Evolutionary conservation across 2,113 vertebrate species (phyloP).

Genomic region (Cyprinodon variegatus): DNA sequence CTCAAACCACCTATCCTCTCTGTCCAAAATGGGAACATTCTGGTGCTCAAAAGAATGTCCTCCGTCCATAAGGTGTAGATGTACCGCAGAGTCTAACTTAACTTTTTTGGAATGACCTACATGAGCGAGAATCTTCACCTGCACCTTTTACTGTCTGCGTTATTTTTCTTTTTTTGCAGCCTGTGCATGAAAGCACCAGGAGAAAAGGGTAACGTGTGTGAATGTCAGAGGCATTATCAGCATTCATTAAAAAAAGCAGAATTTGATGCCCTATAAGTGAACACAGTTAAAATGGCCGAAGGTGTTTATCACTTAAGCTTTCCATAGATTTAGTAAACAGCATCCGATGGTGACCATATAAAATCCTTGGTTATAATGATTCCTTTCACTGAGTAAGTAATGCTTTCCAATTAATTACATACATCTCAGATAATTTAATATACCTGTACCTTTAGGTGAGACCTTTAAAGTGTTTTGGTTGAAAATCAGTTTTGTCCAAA

Average conservation of each 20-base stretch:
- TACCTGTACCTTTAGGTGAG: background rate
- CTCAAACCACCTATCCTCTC: no score
- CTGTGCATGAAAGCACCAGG: background rate
- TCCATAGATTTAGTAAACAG: background rate
- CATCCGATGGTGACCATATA: background rate
- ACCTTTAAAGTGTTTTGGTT: background rate
- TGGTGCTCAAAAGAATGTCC: no score
- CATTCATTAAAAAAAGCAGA: background rate
- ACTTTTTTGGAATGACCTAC: no score
- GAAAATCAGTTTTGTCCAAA: conserved; percentile 13
- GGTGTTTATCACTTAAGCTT: background rate
- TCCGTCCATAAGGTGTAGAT: no score
- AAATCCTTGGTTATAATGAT: background rate
- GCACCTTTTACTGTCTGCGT: background rate
- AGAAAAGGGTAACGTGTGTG: background rate
- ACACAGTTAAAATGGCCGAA: background rate
- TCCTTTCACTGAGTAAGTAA: background rate
- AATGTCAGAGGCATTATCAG: background rate
- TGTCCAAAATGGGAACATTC: no score
- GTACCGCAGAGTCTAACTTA: no score
- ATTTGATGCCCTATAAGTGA: background rate
- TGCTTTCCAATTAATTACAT: background rate
- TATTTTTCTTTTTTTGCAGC: background rate
- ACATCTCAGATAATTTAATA: background rate
- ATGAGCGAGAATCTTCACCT: background rate